phyloP scores from a whole-genome alignment of 1,140 invertebrate species.

The Leucophenga varia region DNA sequence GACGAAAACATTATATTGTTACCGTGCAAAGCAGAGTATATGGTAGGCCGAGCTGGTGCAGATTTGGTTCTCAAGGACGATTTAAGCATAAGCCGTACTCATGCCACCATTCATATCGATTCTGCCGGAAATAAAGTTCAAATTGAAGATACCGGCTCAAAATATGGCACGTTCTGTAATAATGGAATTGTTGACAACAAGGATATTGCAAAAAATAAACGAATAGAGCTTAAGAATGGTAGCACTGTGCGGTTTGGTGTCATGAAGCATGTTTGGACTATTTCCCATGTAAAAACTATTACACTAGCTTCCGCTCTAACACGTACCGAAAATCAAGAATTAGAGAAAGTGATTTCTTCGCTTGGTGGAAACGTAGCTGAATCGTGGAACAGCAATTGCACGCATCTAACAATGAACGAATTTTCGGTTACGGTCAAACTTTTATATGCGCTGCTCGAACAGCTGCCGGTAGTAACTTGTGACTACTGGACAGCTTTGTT shows the following conservation, averaged over 20 bases:
- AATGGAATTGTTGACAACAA: conserved; percentile 39
- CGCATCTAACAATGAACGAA: conserved; percentile 67
- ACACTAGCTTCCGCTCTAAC: conserved; percentile 59
- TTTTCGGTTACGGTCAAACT: conserved; percentile 71
- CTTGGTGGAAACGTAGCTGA: conserved; percentile 56
- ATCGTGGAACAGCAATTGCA: conserved; percentile 60
- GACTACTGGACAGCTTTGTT: conserved; percentile 63
- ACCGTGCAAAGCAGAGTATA: conserved; percentile 26
- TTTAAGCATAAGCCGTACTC: conserved; percentile 61
- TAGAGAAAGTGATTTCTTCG: conserved; percentile 48
- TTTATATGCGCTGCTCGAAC: conserved; percentile 65
- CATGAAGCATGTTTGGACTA: conserved; percentile 58
- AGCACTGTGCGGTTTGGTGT: conserved; percentile 61
- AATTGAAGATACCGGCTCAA: conserved; percentile 59
- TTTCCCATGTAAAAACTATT: conserved; percentile 47
- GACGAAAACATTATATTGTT: conserved; percentile 33
- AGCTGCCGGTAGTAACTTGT: conserved; percentile 64
- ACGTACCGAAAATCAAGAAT: conserved; percentile 43
- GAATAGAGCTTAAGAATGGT: conserved; percentile 48
- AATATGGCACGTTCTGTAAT: conserved; percentile 61
- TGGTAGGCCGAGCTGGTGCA: conserved; percentile 35
- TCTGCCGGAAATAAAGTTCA: conserved; percentile 20
- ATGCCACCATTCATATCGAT: conserved; percentile 57
- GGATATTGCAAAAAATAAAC: conserved; percentile 28
- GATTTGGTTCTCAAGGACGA: conserved; percentile 59